Evolutionary conservation across 2,113 vertebrate species (phyloP), one percentile per base, ranked within the genome.

Genomic region (Hyaena hyaena): DNA sequence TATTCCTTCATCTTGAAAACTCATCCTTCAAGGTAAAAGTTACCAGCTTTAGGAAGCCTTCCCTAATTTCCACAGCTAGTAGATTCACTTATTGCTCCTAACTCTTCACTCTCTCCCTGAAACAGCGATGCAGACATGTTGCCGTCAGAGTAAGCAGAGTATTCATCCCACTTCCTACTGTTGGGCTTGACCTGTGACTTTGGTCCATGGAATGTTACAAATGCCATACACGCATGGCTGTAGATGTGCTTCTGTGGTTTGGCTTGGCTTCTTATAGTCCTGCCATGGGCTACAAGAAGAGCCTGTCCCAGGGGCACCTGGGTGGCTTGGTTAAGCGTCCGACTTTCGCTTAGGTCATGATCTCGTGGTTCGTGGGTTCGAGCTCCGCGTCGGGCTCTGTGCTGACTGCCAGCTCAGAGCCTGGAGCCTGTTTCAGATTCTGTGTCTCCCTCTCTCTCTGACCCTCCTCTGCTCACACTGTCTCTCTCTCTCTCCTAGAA

Each of bases 1-100:
- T 89, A 35, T 35, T 80, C 77, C 9, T 58, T 88, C 82, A 63
- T 88, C 83, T 77, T 14, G 4, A 73, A 96, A 94, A 92, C 14
- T 79, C 55, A 83, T 73, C 9, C 17, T 97, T 92, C 48, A 76
- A 86, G n/a, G 88, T 74, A 23, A 43, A 94, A 94, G 45, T 94
- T 58, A 73, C 76, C 35, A 84, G 53, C 43, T 76, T 45, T 19
- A 91, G 19, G 65, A 90, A 92, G 82, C 19, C 23, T 85, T 71
- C 77, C 31, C 1, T 83, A 48, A 89, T 33, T 73, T 89, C 71
- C 81, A 93, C 0, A 94, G 58, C 7, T 77, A 92, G 58, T 61
- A 71, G 65, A 88, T 77, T 66, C 1, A 1, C 39, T 89, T 21
- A 53, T 50, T 84, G 23, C 48, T 90, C 26, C 48, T 69, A 90